Conservation (phyloP, 2,113 vertebrate species). For the Ciconia maguari region DNA sequence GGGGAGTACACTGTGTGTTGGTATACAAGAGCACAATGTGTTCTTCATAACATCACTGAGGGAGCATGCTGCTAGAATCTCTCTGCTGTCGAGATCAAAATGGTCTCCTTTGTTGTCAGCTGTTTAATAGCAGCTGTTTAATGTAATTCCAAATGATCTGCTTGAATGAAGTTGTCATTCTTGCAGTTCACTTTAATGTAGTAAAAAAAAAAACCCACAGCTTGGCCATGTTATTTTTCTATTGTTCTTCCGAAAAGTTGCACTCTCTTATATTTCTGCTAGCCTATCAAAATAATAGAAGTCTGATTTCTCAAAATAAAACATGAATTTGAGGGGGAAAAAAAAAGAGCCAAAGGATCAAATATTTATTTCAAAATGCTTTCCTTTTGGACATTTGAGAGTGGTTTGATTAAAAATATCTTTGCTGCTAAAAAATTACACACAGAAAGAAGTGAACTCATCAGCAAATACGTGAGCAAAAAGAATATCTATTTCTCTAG, state of each 20-base stretch:
- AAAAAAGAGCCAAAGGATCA: background rate
- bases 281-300: background rate
- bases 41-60: conserved; percentile 63
- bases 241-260: conserved; percentile 40
- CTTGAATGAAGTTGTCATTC: conserved; percentile 78
- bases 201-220: conserved; percentile 19
- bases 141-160: conserved; percentile 77
- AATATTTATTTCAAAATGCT: background rate
- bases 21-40: conserved; percentile 71
- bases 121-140: conserved; percentile 79
- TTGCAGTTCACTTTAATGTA: conserved; percentile 71
- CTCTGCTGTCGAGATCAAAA: conserved; percentile 65
- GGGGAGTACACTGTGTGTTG: conserved; percentile 70
- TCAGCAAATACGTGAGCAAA: background rate
- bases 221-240: background rate
- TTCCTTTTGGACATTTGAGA: background rate
- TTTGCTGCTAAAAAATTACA: background rate
- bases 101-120: conserved; percentile 70
- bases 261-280: background rate
- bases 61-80: conserved; percentile 60
- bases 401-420: background rate
- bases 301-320: background rate
- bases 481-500: background rate
- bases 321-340: background rate
- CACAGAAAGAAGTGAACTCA: background rate